phyloP scores from a whole-genome alignment of 1,140 invertebrate species.

The Grapholita molesta region DNA sequence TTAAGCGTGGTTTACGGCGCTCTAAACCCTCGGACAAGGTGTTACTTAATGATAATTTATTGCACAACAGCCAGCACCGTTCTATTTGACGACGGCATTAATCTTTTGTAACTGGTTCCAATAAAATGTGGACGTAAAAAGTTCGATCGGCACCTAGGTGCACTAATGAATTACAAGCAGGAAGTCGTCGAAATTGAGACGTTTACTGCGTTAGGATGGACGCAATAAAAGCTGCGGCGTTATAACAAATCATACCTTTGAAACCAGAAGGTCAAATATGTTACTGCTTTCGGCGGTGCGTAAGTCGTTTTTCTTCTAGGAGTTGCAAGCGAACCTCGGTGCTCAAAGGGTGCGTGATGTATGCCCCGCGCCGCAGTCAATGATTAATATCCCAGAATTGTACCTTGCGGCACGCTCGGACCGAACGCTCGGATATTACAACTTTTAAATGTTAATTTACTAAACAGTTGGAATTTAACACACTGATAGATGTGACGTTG shows the following conservation, averaged over 20 bases:
- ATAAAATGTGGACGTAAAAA: slow-evolving; percentile 42
- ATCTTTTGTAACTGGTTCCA: slow-evolving; percentile 55
- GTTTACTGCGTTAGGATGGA: slow-evolving; percentile 59
- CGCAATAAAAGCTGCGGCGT: slow-evolving; percentile 58
- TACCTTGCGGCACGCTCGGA: slow-evolving; percentile 29
- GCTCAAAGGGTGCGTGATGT: slow-evolving; percentile 60
- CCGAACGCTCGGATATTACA: slow-evolving; percentile 38
- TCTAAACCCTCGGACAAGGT: slow-evolving; percentile 54
- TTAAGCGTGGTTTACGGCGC: slow-evolving; percentile 47
- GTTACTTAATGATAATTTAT: slow-evolving; percentile 72
- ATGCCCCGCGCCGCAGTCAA: slow-evolving; percentile 48
- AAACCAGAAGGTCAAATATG: not conserved
- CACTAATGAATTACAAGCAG: slow-evolving; percentile 51
- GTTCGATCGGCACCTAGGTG: slow-evolving; percentile 38
- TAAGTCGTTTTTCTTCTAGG: not conserved
- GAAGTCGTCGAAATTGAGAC: slow-evolving; percentile 70
- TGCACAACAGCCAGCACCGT: slow-evolving; percentile 48
- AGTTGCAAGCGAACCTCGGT: not conserved
- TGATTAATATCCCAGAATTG: slow-evolving; percentile 57
- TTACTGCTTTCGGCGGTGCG: not conserved
- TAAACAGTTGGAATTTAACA: slow-evolving; percentile 31
- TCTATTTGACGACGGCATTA: slow-evolving; percentile 55
- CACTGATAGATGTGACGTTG: slow-evolving; percentile 44
- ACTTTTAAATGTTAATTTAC: slow-evolving; percentile 50
- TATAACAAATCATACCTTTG: slow-evolving; percentile 50